Percentiles rank a stretch among this genome's conserved stretches.
Evolutionary conservation across 2,797 vertebrate genomes (phyloP).

Genomic region (Lepidocolaptes lacrymiger): DNA sequence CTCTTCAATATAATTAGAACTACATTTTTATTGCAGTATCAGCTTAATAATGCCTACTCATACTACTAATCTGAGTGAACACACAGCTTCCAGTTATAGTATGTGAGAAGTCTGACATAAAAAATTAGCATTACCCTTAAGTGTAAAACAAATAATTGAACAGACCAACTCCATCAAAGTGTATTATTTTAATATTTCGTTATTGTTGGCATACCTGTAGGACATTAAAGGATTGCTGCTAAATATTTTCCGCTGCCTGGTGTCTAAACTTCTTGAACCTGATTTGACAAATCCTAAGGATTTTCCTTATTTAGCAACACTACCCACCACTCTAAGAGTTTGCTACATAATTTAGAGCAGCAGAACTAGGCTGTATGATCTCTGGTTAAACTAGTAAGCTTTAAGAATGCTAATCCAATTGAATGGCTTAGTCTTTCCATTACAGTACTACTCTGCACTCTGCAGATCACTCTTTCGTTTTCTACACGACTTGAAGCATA

Average conservation of each 20-base stretch:
- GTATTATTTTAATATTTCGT: not conserved
- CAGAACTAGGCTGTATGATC: conserved; percentile 13
- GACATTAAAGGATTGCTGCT: not conserved
- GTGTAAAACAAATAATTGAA: not conserved
- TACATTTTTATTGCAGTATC: not conserved
- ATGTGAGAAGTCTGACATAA: not conserved
- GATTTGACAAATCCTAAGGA: conserved; percentile 62
- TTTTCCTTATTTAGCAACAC: conserved; percentile 62
- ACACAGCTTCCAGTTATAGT: not conserved
- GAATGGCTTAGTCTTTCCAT: conserved; percentile 34
- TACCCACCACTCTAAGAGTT: not conserved
- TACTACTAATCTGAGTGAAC: not conserved
- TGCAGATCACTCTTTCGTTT: not conserved
- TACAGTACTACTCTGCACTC: not conserved
- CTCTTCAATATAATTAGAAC: conserved; percentile 6
- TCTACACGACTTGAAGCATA: not conserved
- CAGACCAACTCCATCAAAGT: not conserved
- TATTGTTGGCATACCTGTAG: not conserved
- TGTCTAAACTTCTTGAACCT: conserved; percentile 35
- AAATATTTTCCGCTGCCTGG: not conserved
- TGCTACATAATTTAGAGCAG: not conserved
- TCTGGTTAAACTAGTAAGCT: conserved; percentile 48
- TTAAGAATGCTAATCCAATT: conserved; percentile 62
- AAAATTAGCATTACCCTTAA: not conserved
- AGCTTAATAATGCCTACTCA: not conserved